Evolutionary conservation across 2,113 vertebrate genomes (phyloP).

Genomic region (Tympanuchus pallidicinctus): DNA sequence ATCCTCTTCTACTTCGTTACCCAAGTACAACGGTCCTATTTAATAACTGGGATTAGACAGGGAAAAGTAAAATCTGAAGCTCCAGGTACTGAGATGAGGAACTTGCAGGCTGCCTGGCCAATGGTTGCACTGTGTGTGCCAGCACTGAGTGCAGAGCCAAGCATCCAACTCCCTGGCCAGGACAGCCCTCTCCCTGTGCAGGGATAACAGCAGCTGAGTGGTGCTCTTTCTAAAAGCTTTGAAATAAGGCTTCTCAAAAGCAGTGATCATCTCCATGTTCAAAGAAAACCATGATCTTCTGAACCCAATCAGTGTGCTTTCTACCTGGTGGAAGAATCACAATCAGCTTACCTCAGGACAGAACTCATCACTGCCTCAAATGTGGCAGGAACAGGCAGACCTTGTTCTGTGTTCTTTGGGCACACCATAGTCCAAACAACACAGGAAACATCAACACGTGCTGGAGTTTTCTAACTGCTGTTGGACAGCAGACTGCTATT

Average conservation of each 20-base stretch:
- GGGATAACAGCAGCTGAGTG: background rate
- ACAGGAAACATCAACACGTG: background rate
- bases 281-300: background rate
- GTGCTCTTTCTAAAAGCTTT: background rate
- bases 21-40: fast-evolving
- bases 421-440: background rate
- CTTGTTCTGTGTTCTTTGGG: background rate
- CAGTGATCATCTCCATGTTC: background rate
- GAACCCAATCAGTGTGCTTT: background rate
- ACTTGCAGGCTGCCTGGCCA: background rate
- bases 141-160: background rate
- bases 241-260: background rate
- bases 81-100: background rate
- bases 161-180: background rate
- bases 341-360: background rate
- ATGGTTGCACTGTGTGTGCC: fast-evolving
- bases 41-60: background rate
- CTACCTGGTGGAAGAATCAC: background rate
- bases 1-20: background rate
- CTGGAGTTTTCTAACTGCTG: background rate
- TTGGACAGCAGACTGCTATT: background rate
- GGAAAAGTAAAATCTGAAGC: background rate
- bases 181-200: background rate
- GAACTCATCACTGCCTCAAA: background rate
- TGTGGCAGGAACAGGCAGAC: background rate